phyloP scores from a whole-genome alignment of 2,888 invertebrate genomes.

The Galerucella nymphaeae region DNA sequence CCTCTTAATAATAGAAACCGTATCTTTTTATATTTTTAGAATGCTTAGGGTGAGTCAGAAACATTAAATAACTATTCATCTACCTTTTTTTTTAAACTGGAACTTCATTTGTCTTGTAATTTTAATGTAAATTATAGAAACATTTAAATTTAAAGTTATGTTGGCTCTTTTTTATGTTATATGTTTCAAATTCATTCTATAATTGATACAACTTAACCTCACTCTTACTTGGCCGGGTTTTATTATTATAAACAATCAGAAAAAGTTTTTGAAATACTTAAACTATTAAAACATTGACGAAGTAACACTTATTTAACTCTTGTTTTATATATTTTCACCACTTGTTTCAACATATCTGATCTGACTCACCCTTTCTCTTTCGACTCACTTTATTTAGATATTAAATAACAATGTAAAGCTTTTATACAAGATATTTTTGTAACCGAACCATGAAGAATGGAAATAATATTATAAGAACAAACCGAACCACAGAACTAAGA shows the following conservation, averaged over 20 bases:
- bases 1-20: not conserved
- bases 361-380: slow-evolving; percentile 20
- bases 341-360: not conserved
- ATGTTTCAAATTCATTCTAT: too few species aligned
- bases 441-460: slow-evolving; percentile 47
- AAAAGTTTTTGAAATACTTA: too few species aligned
- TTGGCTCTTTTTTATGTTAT: too few species aligned
- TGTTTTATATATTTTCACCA: too few species aligned
- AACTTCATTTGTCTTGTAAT: not conserved
- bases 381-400: not conserved
- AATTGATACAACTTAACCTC: too few species aligned
- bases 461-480: slow-evolving; percentile 46
- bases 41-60: slow-evolving; percentile 22
- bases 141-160: too few species aligned
- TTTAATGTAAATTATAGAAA: too few species aligned
- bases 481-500: slow-evolving; percentile 49
- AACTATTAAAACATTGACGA: too few species aligned
- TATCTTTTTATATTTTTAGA: not conserved
- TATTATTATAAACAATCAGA: too few species aligned
- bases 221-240: too few species aligned
- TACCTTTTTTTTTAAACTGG: not conserved
- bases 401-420: slow-evolving; percentile 8
- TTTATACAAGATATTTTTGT: slow-evolving; percentile 5
- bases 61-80: not conserved
- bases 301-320: too few species aligned